These are phyloP conservation scores for Drosophila meridionalis DNA, from an alignment of 2,888 invertebrate species.

Conservation along the genomic window DNA sequence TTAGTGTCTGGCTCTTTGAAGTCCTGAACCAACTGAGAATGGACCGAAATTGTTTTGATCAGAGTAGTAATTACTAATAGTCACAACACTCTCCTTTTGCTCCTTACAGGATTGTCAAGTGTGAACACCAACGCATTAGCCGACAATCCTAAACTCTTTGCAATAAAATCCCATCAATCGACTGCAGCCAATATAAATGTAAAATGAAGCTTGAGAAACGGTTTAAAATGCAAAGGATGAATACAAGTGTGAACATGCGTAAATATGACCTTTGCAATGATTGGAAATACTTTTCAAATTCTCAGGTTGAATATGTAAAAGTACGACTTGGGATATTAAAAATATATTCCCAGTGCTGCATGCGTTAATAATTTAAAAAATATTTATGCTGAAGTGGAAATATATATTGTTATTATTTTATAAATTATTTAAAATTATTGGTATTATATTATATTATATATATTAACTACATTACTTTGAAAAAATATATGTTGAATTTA, in stretches of 20 bases:
- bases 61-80: background rate
- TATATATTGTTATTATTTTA: too few species aligned
- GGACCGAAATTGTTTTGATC: background rate
- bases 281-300: background rate
- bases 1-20: background rate
- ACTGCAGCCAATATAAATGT: background rate
- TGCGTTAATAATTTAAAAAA: too few species aligned
- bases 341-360: too few species aligned
- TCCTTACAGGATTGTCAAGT: background rate
- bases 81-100: background rate
- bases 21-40: background rate
- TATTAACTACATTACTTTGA: too few species aligned
- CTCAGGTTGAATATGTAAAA: too few species aligned
- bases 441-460: too few species aligned
- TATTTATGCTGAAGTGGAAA: too few species aligned
- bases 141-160: background rate
- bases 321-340: too few species aligned
- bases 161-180: background rate
- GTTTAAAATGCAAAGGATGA: background rate
- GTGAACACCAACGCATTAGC: background rate
- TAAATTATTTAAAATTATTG: too few species aligned
- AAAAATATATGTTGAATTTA: too few species aligned
- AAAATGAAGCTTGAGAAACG: background rate
- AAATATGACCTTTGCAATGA: background rate
- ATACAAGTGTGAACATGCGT: background rate